These are phyloP conservation scores for Bradypodion pumilum DNA, from an alignment of 2,797 vertebrate species.

Conservation along the genomic window DNA sequence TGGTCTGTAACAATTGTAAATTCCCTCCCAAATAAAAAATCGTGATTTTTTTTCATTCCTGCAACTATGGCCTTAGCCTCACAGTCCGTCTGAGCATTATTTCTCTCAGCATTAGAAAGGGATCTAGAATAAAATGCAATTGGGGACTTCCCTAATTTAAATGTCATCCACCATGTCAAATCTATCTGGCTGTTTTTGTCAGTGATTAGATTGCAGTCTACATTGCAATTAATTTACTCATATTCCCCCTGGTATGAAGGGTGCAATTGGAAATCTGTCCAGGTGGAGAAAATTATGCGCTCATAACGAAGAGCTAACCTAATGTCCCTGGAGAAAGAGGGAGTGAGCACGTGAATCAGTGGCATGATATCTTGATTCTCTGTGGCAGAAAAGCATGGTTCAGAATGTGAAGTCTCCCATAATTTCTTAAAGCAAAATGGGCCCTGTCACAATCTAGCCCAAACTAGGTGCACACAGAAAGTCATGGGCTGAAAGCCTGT, in stretches of 20 bases:
- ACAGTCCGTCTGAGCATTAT: too few relatives aligned
- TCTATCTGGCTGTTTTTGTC: neutral
- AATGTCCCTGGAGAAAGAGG: constrained; percentile 29
- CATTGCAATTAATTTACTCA: constrained; percentile 45
- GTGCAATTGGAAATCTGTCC: constrained; percentile 50
- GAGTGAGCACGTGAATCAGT: constrained; percentile 22
- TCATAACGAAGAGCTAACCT: constrained; percentile 45
- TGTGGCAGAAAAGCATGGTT: constrained; percentile 19
- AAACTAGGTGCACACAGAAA: neutral
- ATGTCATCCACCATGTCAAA: constrained; percentile 1
- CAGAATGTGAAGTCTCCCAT: constrained; percentile 6
- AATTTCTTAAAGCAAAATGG: constrained; percentile 31
- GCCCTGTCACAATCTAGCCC: neutral
- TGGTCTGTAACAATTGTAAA: too few relatives aligned
- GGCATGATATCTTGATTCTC: constrained; percentile 12
- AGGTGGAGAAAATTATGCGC: constrained; percentile 51
- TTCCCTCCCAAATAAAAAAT: too few relatives aligned
- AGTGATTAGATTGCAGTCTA: too few relatives aligned
- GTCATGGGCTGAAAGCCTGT: too few relatives aligned
- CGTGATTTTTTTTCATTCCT: too few relatives aligned
- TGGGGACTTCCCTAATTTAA: constrained; percentile 41
- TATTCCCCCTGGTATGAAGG: constrained; percentile 14
- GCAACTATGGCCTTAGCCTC: too few relatives aligned
- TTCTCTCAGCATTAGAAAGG: too few relatives aligned
- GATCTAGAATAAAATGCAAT: too few relatives aligned